A percentile compares a stretch with the other conserved stretches of the same genome.
These are phyloP conservation scores for Bombylius discolor DNA, from an alignment of 2,888 invertebrate species.

Conservation along the genomic window DNA sequence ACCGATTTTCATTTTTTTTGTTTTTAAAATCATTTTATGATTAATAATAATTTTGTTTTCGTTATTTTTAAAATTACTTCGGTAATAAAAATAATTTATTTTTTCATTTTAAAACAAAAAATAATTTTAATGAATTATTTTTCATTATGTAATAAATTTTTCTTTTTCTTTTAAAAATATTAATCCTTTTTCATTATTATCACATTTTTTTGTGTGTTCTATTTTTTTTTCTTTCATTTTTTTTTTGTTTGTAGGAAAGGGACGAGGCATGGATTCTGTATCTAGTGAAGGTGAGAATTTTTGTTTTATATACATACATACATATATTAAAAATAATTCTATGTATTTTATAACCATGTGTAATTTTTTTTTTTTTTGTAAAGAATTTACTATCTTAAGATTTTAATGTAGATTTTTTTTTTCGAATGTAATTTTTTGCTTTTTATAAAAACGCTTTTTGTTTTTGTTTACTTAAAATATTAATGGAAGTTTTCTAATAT, in stretches of 20 bases:
- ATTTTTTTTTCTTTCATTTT: slow-evolving; percentile 10
- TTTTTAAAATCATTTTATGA: too few species aligned
- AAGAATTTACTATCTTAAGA: neutral
- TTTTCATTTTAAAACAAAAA: neutral
- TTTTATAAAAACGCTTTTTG: too few species aligned
- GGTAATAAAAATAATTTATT: neutral
- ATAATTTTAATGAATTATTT: neutral
- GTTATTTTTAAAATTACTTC: too few species aligned
- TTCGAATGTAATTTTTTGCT: too few species aligned
- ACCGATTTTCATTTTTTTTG: too few species aligned
- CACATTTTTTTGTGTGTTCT: slow-evolving; percentile 15
- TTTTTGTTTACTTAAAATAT: too few species aligned
- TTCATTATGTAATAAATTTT: too few species aligned
- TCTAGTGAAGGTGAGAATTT: slow-evolving; percentile 54
- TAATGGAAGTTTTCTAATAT: too few species aligned
- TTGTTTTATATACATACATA: slow-evolving; percentile 15
- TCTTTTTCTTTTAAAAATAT: neutral
- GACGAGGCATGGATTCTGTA: slow-evolving; percentile 53
- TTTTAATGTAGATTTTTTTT: too few species aligned
- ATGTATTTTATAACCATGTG: too few species aligned
- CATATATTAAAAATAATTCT: too few species aligned
- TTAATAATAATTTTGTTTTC: too few species aligned
- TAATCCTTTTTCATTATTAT: slow-evolving; percentile 7
- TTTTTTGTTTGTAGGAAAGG: slow-evolving; percentile 45
- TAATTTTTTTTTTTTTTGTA: neutral